Percentiles rank a stretch among this genome's conserved stretches.
These are phyloP conservation scores for Mionectes macconnelli DNA, from an alignment of 2,113 vertebrate genomes.

Conservation along the genomic window DNA sequence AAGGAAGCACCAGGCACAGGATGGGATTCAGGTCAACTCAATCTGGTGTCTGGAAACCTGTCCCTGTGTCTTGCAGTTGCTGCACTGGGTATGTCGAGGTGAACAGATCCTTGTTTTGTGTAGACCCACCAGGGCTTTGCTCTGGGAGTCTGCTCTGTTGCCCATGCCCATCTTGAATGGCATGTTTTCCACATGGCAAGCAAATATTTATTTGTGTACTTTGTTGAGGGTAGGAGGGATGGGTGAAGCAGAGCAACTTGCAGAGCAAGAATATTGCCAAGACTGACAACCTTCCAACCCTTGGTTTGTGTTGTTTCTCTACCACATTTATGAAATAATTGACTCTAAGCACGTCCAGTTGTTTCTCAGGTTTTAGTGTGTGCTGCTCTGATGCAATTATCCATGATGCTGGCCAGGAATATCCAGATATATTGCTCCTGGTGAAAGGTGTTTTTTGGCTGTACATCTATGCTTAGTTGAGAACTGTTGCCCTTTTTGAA, in stretches of 20 bases:
- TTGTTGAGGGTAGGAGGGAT: background rate
- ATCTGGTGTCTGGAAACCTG: background rate
- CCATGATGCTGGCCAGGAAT: background rate
- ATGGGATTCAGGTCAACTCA: background rate
- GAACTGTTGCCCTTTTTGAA: background rate
- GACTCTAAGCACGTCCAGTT: background rate
- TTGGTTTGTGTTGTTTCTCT: background rate
- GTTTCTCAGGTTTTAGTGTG: background rate
- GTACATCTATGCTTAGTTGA: background rate
- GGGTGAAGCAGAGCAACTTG: background rate
- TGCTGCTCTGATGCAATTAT: background rate
- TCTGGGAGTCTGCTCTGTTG: background rate
- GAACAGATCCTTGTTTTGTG: background rate
- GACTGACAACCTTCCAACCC: background rate
- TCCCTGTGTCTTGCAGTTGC: background rate
- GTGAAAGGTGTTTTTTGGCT: background rate
- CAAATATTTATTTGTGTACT: rapidly evolving
- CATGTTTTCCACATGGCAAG: background rate
- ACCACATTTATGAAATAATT: background rate
- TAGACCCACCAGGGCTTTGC: background rate
- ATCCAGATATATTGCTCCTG: background rate
- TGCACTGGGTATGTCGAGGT: background rate
- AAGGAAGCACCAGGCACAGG: background rate
- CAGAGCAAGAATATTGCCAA: background rate
- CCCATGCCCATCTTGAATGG: rapidly evolving